These are phyloP conservation scores for Solen grandis DNA, from an alignment of 1,140 invertebrate genomes.

Conservation along the genomic window DNA sequence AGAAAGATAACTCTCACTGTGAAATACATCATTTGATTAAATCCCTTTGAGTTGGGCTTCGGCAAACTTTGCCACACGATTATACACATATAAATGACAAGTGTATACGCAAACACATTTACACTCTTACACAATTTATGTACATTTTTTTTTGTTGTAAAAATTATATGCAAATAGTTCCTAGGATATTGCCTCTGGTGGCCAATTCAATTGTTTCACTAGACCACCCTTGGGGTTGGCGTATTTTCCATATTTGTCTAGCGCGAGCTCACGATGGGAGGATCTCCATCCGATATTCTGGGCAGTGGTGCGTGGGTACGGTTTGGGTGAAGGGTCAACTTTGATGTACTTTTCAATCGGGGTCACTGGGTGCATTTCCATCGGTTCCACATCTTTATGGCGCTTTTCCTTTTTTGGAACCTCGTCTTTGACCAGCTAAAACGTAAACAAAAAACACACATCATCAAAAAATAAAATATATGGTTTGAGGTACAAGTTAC, in stretches of 20 bases:
- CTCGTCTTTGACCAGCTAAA: constrained; percentile 73
- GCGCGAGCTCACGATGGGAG: constrained; percentile 57
- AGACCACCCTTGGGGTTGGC: constrained; percentile 76
- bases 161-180: too few species aligned
- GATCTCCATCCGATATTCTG: constrained; percentile 78
- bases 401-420: constrained; percentile 63
- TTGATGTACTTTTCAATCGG: constrained; percentile 77
- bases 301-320: constrained; percentile 76
- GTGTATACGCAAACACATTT: too few species aligned
- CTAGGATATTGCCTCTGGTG: constrained; percentile 71
- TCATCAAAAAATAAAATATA: too few species aligned
- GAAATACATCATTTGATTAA: too few species aligned
- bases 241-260: constrained; percentile 78
- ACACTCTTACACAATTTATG: too few species aligned
- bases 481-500: too few species aligned
- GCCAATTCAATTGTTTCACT: constrained; percentile 79
- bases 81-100: too few species aligned
- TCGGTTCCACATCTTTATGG: constrained; percentile 61
- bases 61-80: too few species aligned
- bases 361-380: constrained; percentile 73
- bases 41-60: too few species aligned
- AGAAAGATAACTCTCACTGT: too few species aligned
- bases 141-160: too few species aligned
- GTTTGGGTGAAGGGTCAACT: constrained; percentile 74
- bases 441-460: too few species aligned